These are phyloP conservation scores for Aspidiotus rigidus DNA, from an alignment of 2,888 invertebrate genomes.

Conservation along the genomic window DNA sequence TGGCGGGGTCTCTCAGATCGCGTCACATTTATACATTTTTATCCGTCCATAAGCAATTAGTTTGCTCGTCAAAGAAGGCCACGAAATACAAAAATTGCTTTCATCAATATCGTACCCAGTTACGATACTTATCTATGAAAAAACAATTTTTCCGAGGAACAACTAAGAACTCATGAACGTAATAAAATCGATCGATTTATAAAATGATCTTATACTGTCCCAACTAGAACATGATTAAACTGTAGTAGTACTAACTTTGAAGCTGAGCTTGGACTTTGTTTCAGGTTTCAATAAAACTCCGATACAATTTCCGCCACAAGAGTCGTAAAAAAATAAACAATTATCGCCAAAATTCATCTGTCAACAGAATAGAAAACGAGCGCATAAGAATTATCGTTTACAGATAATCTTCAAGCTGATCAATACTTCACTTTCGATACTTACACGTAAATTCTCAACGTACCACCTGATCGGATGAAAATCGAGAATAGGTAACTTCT, in stretches of 20 bases:
- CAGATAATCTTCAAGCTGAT: background rate
- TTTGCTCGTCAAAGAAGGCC: no score
- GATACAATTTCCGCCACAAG: conserved; percentile 75
- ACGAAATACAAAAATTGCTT: no score
- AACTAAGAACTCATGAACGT: no score
- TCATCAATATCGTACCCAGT: no score
- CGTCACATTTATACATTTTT: no score
- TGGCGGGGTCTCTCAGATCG: no score
- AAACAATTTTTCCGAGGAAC: no score
- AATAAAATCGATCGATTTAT: no score
- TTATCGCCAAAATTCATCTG: conserved; percentile 63
- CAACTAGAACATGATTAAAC: no score
- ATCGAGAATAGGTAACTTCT: conserved; percentile 59
- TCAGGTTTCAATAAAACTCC: conserved; percentile 76
- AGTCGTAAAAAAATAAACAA: conserved; percentile 82
- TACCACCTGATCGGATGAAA: conserved; percentile 67
- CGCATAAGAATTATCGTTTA: background rate
- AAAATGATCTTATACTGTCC: no score
- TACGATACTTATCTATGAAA: no score
- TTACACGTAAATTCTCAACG: conserved; percentile 64
- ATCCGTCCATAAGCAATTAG: no score
- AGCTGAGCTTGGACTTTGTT: conserved; percentile 48
- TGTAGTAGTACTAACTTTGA: conserved; percentile 52
- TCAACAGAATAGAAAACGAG: conserved; percentile 38
- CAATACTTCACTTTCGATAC: conserved; percentile 37